Evolutionary conservation across 2,888 invertebrate genomes (phyloP), one percentile per base, ranked within the genome.

Genomic region (Saturnia pavonia): DNA sequence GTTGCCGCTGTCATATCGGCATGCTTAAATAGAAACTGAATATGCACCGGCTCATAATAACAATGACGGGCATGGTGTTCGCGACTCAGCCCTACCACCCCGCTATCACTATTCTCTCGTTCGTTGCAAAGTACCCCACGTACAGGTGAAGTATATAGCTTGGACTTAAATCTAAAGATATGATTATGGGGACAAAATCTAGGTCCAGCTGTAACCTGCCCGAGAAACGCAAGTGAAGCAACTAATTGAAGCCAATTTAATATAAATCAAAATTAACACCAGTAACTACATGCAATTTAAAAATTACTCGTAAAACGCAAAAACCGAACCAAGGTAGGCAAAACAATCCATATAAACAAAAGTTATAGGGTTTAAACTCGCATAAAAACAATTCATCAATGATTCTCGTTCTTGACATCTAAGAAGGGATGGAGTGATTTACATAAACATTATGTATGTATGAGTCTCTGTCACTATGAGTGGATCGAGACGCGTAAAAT

Each of bases 391-490:
- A 51, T 19, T 19, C 48, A 51, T 51, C 48, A 19, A 19, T 14
- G 19, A 6, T 25, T 25, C 22, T 57, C 25, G 57, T 25, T 12
- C 9, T 11, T 25, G 25, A 25, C 57, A 14, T 25, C 25, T 25
- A 54, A 22, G 22, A 25, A 22, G n/a, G 69, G 63, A 63, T 65
- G n/a, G 60, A 34, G 11, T 40, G 66, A 67, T 66, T 40, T 67
- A 57, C 43, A 43, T 67, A 42, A 34, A 16, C 48, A 71, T 71
- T 68, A 70, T 68, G 63, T 71, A 71, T 71, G 71, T 71, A 71
- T 71, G 71, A 68, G 48, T 57, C 34, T 42, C 60, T 34, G 68
- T 65, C 68, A 71, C 60, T 70, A 25, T 45, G 69, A 27, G 57
- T 43, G 25, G 68, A 51, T 27, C 63, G 67, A 34, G 22, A 34